Base-by-base conservation (phyloP, 2,797 vertebrate species). In the Onychomys leucogaster region DNA sequence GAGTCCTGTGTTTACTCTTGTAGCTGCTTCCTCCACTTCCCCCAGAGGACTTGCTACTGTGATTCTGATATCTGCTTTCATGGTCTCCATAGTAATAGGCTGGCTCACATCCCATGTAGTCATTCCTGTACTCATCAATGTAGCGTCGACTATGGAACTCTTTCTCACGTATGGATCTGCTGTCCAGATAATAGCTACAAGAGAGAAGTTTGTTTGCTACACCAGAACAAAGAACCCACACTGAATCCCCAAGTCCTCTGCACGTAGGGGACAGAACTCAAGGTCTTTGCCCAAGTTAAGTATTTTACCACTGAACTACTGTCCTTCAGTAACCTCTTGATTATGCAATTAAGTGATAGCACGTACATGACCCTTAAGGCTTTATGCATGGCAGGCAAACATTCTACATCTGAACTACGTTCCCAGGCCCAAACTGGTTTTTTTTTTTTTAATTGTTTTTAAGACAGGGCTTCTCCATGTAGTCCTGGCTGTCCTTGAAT, bases 11-110 rank as follows among this genome's bases (percentile, higher is more conserved):
- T 96, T 98, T 99, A 96, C 98, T 98, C 97, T 98, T 98, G 95
- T 98, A 99, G 94, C 98, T 99, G 98, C 99, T 99, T 52, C 98
- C 98, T 77, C 98, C 98, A 59, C 99, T 98, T 97, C 98, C 98
- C 29, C 99, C 99, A 0, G 99, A 99, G 6, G 99, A 99, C 98
- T 99, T 99, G 99, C 99, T 99, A 98, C 99, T 99, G 94, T 99
- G 99, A 98, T 98, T 98, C 95, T 98, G 97, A 27, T 97, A 97
- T 88, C 97, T 96, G 97, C 96, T 99, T 97, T 99, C 99, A n/a
- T 95, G 96, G 76, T 99, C 99, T 96, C 97, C 97, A 90, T 93
- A 95, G 61, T 34, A 95, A 96, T 96, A 97, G 37, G 89, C 98
- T 67, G 85, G 97, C 69, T 99, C 99, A 95, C 95, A 98, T 67